phyloP scores from a whole-genome alignment of 2,888 invertebrate species.

The Aleiodes leptofemur region DNA sequence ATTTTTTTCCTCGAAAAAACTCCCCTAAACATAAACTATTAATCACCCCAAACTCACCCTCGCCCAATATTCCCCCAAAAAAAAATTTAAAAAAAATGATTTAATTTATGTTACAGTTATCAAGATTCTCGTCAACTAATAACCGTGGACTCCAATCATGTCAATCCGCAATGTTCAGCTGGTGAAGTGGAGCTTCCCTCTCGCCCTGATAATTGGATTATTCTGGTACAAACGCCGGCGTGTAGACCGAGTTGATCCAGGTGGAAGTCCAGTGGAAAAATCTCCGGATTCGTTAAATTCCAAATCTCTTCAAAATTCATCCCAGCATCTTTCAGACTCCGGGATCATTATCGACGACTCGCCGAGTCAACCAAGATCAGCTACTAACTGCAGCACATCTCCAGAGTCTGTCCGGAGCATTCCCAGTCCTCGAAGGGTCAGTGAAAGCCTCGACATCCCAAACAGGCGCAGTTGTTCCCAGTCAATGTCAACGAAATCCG shows the following conservation, averaged over 20 bases:
- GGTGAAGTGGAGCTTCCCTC: constrained; percentile 86
- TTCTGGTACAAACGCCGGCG: constrained; percentile 90
- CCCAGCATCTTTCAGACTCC: constrained; percentile 60
- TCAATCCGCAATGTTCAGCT: constrained; percentile 84
- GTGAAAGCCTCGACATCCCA: constrained; percentile 66
- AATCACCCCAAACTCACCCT: too few relatives aligned
- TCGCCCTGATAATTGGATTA: constrained; percentile 87
- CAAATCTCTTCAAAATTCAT: constrained; percentile 46
- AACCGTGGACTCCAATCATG: constrained; percentile 86
- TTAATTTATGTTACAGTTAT: constrained; percentile 48
- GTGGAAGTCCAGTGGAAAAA: constrained; percentile 75
- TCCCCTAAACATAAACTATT: too few relatives aligned
- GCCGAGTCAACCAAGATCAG: background rate
- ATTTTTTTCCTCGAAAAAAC: too few relatives aligned
- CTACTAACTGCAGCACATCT: constrained; percentile 39
- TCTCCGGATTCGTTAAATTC: constrained; percentile 49
- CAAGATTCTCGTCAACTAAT: constrained; percentile 75
- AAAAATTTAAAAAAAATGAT: too few relatives aligned
- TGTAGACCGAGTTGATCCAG: constrained; percentile 85
- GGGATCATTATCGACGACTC: constrained; percentile 65
- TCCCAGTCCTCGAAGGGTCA: constrained; percentile 63
- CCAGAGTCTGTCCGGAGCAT: constrained; percentile 53
- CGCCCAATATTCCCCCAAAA: background rate
- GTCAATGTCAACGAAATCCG: constrained; percentile 57
- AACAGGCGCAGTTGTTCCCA: constrained; percentile 58